A percentile compares a stretch with the other conserved stretches of the same genome.
phyloP scores from a whole-genome alignment of 2,113 vertebrate genomes.

The Microcebus murinus region DNA sequence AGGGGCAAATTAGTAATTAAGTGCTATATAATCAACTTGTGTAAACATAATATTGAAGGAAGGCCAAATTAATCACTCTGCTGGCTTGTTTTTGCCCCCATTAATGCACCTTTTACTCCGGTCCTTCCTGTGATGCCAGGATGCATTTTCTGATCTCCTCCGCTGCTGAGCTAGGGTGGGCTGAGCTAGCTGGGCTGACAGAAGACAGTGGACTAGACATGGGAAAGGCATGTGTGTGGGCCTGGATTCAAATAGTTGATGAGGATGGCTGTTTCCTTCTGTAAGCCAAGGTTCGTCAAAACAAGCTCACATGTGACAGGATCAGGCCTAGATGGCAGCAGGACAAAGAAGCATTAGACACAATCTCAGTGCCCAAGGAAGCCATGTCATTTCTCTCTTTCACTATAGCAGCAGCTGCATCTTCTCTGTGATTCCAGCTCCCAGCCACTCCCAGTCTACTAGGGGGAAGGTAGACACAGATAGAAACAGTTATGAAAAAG shows the following conservation, averaged over 20 bases:
- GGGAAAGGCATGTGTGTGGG: neutral
- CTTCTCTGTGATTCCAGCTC: no score
- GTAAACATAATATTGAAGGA: conserved; percentile 85
- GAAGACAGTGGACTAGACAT: neutral
- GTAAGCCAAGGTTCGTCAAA: neutral
- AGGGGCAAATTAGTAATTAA: conserved; percentile 88
- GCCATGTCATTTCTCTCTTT: no score
- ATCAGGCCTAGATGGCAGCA: neutral
- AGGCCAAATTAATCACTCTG: conserved; percentile 83
- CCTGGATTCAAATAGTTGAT: neutral
- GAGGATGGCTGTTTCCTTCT: neutral
- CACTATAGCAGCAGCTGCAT: no score
- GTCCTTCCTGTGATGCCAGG: conserved; percentile 75
- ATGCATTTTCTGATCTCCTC: conserved; percentile 23
- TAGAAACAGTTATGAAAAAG: neutral
- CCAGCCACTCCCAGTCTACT: neutral
- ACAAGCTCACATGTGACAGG: neutral
- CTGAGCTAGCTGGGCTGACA: conserved; percentile 9
- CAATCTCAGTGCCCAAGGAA: neutral
- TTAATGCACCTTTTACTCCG: conserved; percentile 82
- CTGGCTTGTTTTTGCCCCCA: conserved; percentile 78
- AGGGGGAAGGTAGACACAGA: neutral
- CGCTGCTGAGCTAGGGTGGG: conserved; percentile 31
- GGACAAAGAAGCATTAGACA: neutral
- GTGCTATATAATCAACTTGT: conserved; percentile 87